Conservation (phyloP, 2,797 vertebrate species). For the Microchirus variegatus region DNA sequence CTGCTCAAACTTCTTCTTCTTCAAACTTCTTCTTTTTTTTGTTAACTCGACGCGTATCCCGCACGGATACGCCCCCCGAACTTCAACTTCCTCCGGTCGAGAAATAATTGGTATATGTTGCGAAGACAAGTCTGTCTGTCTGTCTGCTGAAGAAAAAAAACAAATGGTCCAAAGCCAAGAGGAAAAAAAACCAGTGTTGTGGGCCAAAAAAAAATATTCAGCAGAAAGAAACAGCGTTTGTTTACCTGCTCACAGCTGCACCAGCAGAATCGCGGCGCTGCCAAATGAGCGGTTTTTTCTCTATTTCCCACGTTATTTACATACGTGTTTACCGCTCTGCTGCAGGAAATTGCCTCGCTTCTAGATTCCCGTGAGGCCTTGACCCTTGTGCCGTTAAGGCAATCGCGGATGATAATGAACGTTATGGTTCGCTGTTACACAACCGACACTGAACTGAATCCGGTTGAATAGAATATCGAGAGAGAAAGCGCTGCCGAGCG, state of each 20-base stretch:
- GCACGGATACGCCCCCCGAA: too few relatives aligned
- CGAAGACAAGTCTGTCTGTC: conserved; percentile 13
- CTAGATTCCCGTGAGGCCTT: neutral
- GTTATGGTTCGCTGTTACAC: neutral
- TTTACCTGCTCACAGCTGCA: conserved; percentile 3
- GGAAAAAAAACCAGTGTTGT: neutral
- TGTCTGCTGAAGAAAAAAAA: neutral
- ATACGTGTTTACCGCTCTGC: conserved; percentile 7
- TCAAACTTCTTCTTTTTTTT: too few relatives aligned
- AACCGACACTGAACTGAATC: neutral
- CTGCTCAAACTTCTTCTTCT: too few relatives aligned
- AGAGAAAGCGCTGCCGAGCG: too few relatives aligned
- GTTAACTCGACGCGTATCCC: too few relatives aligned
- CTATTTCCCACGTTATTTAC: too few relatives aligned
- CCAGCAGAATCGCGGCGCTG: neutral
- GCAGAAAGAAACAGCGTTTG: neutral
- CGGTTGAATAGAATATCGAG: too few relatives aligned
- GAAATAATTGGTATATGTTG: conserved; percentile 4
- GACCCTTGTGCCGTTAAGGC: neutral
- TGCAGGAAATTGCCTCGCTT: conserved; percentile 1
- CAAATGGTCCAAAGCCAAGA: conserved; percentile 1
- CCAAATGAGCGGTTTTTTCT: neutral
- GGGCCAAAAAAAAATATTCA: conserved; percentile 1
- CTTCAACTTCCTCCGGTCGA: too few relatives aligned
- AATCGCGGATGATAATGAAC: neutral